These are phyloP conservation scores for Otus sunia DNA, from an alignment of 2,113 vertebrate species.

Conservation along the genomic window DNA sequence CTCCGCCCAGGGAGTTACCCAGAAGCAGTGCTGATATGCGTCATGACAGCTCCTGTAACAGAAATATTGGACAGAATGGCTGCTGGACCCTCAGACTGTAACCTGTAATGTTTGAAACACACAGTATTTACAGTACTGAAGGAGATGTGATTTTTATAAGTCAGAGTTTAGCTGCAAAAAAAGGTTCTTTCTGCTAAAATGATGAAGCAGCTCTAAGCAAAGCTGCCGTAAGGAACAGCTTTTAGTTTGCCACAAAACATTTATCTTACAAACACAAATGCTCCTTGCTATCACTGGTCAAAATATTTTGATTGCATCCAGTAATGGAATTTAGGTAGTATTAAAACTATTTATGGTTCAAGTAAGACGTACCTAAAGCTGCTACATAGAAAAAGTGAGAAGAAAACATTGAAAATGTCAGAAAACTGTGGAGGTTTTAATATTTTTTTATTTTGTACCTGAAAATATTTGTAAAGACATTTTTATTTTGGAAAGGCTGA, in stretches of 20 bases:
- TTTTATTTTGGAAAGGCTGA: background rate
- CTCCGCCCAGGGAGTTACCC: background rate
- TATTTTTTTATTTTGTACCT: background rate
- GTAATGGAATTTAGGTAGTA: background rate
- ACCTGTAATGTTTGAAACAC: background rate
- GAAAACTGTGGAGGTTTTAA: background rate
- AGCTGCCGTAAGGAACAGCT: background rate
- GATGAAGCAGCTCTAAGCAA: background rate
- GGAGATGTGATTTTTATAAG: conserved; percentile 17
- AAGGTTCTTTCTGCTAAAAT: background rate
- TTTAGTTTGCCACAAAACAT: background rate
- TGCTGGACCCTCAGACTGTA: background rate
- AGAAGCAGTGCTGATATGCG: background rate
- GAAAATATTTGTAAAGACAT: background rate
- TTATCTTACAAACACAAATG: conserved; percentile 1
- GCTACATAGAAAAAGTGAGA: background rate
- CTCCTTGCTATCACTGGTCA: background rate
- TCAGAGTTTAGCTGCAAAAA: background rate
- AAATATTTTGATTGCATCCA: background rate
- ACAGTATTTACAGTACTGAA: background rate
- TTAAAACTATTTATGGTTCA: background rate
- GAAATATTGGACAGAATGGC: background rate
- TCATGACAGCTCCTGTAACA: background rate
- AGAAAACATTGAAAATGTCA: background rate
- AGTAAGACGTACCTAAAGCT: background rate